phyloP scores from a whole-genome alignment of 2,113 vertebrate genomes.

The Collichthys lucidus region DNA sequence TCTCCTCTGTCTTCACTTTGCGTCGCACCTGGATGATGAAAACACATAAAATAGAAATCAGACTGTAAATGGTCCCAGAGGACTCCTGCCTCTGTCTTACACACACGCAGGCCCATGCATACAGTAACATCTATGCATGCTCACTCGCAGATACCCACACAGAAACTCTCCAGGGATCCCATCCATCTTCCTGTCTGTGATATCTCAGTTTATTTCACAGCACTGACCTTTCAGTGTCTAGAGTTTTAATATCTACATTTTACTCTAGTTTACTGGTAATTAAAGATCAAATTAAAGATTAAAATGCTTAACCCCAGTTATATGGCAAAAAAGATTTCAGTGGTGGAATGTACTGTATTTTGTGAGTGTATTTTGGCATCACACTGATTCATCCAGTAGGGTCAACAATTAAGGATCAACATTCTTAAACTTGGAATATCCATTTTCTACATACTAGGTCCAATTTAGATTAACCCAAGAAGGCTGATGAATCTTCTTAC shows the following conservation, averaged over 20 bases:
- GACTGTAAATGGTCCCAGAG: background rate
- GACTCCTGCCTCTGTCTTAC: background rate
- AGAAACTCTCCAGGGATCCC: background rate
- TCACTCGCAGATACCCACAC: background rate
- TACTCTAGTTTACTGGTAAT: background rate
- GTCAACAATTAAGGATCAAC: conserved; percentile 19
- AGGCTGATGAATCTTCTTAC: background rate
- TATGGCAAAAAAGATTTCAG: conserved; percentile 5
- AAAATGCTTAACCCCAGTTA: conserved; percentile 8
- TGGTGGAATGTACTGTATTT: conserved; percentile 3
- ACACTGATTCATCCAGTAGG: background rate
- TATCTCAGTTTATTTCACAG: conserved; percentile 6
- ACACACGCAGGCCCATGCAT: background rate
- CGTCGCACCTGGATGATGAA: conserved; percentile 80
- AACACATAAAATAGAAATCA: conserved; percentile 9
- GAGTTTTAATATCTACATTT: background rate
- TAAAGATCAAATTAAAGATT: conserved; percentile 16
- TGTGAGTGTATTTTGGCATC: conserved; percentile 22
- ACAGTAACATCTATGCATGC: background rate
- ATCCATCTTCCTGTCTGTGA: background rate
- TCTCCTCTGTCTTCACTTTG: conserved; percentile 87
- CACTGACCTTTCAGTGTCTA: background rate
- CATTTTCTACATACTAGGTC: conserved; percentile 5
- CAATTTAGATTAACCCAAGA: background rate
- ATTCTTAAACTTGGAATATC: background rate